Conservation (phyloP, 2,797 vertebrate species). For the Chaunax sp. region DNA sequence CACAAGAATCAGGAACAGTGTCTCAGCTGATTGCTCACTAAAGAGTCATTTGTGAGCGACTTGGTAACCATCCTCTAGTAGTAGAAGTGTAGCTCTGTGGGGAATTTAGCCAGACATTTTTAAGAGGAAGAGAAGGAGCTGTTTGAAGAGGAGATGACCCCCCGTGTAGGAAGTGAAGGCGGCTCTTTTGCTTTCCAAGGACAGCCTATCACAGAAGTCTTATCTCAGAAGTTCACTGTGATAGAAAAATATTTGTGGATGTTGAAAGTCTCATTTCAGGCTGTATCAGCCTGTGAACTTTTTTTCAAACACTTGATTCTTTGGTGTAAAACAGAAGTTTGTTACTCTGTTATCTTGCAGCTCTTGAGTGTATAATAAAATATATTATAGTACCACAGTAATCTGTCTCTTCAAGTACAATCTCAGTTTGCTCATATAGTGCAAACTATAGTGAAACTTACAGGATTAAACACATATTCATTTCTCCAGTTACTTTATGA, state of each 20-base stretch:
- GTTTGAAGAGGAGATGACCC: conserved; percentile 8
- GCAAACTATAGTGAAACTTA: not conserved
- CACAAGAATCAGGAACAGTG: too few relatives aligned
- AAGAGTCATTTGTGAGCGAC: conserved; percentile 17
- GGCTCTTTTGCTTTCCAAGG: not conserved
- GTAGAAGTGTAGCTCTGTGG: not conserved
- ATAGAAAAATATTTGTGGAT: not conserved
- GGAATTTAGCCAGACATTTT: conserved; percentile 22
- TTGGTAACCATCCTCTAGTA: not conserved
- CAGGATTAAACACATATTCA: not conserved
- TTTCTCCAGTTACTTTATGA: conserved; percentile 10
- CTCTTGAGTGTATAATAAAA: conserved; percentile 4
- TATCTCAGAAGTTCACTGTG: not conserved
- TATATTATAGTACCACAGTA: not conserved
- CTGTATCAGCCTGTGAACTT: not conserved
- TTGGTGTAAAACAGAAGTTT: conserved; percentile 1
- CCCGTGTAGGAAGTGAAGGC: conserved; percentile 1
- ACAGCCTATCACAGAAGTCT: not conserved
- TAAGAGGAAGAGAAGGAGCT: not conserved
- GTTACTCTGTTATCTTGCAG: not conserved
- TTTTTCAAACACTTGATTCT: not conserved
- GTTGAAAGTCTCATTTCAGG: conserved; percentile 7
- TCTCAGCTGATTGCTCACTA: conserved; percentile 4
- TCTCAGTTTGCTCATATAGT: too few relatives aligned
- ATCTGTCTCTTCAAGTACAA: not conserved